Conservation (phyloP, 2,888 invertebrate species). For the Agrilus mali region DNA sequence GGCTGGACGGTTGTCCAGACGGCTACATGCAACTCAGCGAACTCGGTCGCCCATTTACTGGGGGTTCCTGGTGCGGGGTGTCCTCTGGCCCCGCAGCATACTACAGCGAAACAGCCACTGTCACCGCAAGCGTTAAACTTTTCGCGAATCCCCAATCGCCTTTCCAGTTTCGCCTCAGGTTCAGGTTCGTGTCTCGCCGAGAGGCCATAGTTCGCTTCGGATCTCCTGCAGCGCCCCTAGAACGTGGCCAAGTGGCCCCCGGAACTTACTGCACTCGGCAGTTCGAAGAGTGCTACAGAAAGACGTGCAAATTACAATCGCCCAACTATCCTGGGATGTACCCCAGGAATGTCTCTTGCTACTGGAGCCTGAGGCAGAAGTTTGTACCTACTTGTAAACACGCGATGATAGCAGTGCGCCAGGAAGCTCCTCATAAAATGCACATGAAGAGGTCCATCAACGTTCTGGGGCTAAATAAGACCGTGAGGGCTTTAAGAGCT, state of each 20-base stretch:
- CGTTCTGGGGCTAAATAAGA: conserved; percentile 59
- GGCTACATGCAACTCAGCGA: conserved; percentile 82
- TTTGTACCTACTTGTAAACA: conserved; percentile 80
- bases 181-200: conserved; percentile 68
- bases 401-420: conserved; percentile 78
- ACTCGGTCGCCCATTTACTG: conserved; percentile 74
- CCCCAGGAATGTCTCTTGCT: conserved; percentile 81
- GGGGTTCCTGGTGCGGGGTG: conserved; percentile 82
- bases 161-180: conserved; percentile 69
- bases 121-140: conserved; percentile 72
- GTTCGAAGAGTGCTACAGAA: conserved; percentile 75
- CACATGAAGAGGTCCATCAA: conserved; percentile 53
- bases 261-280: conserved; percentile 54
- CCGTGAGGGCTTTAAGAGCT: conserved; percentile 54
- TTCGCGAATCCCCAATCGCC: conserved; percentile 60
- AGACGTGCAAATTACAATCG: conserved; percentile 75
- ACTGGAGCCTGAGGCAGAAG: conserved; percentile 76
- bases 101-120: conserved; percentile 82
- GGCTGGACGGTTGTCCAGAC: conserved; percentile 69
- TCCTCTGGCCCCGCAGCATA: conserved; percentile 71
- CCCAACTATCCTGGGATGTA: conserved; percentile 87
- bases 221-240: conserved; percentile 60
- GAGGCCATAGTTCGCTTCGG: conserved; percentile 74
- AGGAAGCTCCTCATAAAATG: conserved; percentile 62
- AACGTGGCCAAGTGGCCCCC: conserved; percentile 70